phyloP scores from a whole-genome alignment of 2,113 vertebrate genomes.

The Psilopsiagon aymara region DNA sequence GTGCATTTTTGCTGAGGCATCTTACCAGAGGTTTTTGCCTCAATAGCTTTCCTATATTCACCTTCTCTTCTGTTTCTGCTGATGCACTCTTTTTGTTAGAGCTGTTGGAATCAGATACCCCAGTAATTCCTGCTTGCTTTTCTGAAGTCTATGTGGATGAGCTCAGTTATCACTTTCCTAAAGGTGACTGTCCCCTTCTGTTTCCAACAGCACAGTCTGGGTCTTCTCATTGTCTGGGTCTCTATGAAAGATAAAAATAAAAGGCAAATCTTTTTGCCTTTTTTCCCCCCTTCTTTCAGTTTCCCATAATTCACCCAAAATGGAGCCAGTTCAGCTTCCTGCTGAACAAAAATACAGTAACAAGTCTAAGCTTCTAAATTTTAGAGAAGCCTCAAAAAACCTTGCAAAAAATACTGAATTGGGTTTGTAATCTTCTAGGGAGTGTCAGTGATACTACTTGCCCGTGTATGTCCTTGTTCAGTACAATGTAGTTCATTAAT shows the following conservation, averaged over 20 bases:
- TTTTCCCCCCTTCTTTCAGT: not conserved
- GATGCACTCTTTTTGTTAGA: not conserved
- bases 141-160: not conserved
- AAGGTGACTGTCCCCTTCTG: not conserved
- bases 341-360: not conserved
- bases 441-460: not conserved
- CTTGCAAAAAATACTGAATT: not conserved
- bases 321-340: not conserved
- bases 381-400: not conserved
- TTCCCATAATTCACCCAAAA: not conserved
- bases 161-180: not conserved
- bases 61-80: not conserved
- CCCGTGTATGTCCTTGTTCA: not conserved
- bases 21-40: not conserved
- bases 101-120: not conserved
- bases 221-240: not conserved
- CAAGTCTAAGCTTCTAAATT: not conserved
- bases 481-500: not conserved
- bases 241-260: not conserved
- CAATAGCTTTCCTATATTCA: not conserved
- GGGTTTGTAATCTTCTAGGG: not conserved
- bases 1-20: not conserved
- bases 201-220: not conserved
- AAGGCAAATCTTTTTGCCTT: not conserved
- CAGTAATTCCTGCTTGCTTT: not conserved